Evolutionary conservation across 2,113 vertebrate genomes (phyloP).

Genomic region (Ahaetulla prasina): DNA sequence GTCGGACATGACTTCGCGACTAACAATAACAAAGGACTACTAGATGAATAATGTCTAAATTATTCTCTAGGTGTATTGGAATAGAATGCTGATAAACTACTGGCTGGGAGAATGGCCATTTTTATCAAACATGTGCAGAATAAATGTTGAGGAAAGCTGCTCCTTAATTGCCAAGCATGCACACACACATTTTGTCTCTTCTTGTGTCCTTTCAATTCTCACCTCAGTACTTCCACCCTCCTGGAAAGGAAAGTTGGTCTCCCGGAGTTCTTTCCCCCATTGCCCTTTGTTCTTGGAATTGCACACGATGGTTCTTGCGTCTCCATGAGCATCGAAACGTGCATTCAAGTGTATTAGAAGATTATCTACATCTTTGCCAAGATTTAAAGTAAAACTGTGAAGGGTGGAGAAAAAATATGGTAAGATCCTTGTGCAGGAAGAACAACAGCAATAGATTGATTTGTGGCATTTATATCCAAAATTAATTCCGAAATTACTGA

Average conservation of each 20-base stretch:
- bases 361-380: slow-evolving; percentile 72
- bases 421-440: background rate
- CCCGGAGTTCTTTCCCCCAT: slow-evolving; percentile 83
- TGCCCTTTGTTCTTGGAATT: slow-evolving; percentile 78
- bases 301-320: slow-evolving; percentile 78
- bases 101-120: background rate
- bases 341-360: slow-evolving; percentile 86
- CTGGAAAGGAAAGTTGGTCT: slow-evolving; percentile 77
- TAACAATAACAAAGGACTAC: too few relatives aligned
- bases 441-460: background rate
- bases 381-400: slow-evolving; percentile 82
- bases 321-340: slow-evolving; percentile 76
- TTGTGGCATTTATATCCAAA: background rate
- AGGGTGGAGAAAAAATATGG: background rate
- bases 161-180: background rate
- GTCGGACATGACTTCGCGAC: too few relatives aligned
- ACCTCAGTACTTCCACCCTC: slow-evolving; percentile 76
- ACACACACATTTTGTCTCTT: background rate
- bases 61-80: background rate
- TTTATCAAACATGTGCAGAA: background rate
- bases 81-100: background rate
- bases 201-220: slow-evolving; percentile 14
- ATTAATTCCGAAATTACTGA: background rate
- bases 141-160: background rate
- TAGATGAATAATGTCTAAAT: background rate